Base-by-base conservation (phyloP, 2,888 invertebrate genomes). In the Dolichopus griseipennis region DNA sequence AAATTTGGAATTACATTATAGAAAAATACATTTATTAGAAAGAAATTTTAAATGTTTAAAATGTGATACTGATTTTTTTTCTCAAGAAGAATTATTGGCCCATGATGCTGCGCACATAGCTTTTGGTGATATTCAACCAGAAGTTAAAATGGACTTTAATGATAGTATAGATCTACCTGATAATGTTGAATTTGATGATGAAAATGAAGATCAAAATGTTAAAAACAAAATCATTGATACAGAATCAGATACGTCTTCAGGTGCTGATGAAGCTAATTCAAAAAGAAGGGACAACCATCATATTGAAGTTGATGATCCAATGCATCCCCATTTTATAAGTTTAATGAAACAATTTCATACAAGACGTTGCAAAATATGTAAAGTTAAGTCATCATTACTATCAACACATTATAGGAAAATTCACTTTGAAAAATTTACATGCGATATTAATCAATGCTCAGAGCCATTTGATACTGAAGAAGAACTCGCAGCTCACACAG, bases 321-420 rank as follows among this genome's bases (percentile, higher is more conserved):
- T 52, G 15, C 52, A 52, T 18, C 52, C 52, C 4, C 52, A 52
- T n/a, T 52, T 52, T 52, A 52, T 52, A 18, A 52, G 52, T 52
- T n/a, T 52, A 52, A 52, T 52, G 52, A 52, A 52, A 52, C 52
- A 52, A 52, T 52, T 52, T 52, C 52, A 52, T n/a, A 52, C 52
- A 52, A 52, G 52, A 18, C 52, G 52, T 9, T 52, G 52, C 18
- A 52, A 52, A 52, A 52, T 52, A 52, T 52, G 52, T 52, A 52
- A 52, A 52, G 52, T 52, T 52, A 52, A 52, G 15, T 52, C 52
- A 12, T 52, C 52, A 15, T 18, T 52, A 12, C 18, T 52, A 52
- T 52, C 52, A 18, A 52, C 52, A 18, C 52, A 52, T n/a, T 52
- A 52, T 52, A 52, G 52, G 18, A 52, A 52, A 52, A 52, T 52